A percentile compares a stretch with the other conserved stretches of the same genome.
These are phyloP conservation scores for Synergus gifuensis DNA, from an alignment of 2,888 invertebrate genomes.

Conservation along the genomic window DNA sequence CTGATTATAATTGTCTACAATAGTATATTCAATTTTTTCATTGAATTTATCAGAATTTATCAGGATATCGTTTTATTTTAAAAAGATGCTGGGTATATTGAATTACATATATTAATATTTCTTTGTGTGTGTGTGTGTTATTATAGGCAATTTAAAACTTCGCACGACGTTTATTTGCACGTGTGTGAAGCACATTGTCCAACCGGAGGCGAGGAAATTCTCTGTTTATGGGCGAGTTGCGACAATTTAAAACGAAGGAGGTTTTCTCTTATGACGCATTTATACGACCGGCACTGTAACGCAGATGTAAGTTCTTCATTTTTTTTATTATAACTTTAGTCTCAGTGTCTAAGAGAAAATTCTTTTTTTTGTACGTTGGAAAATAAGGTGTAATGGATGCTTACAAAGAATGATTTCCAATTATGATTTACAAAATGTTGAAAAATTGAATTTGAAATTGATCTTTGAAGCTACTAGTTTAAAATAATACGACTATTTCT, in stretches of 20 bases:
- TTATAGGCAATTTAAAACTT: slow-evolving; percentile 84
- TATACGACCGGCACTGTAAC: slow-evolving; percentile 96
- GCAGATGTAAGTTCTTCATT: slow-evolving; percentile 81
- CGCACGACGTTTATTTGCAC: slow-evolving; percentile 91
- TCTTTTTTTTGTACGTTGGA: too few species aligned
- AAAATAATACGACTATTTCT: too few species aligned
- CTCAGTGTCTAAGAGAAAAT: too few species aligned
- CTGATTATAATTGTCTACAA: too few species aligned
- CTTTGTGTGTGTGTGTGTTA: background rate
- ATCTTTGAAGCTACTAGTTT: too few species aligned
- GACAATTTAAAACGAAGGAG: slow-evolving; percentile 93
- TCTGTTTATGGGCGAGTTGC: slow-evolving; percentile 94
- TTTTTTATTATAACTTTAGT: slow-evolving; percentile 24
- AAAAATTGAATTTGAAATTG: too few species aligned
- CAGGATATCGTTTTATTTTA: too few species aligned
- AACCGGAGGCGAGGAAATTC: slow-evolving; percentile 84
- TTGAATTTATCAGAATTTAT: too few species aligned
- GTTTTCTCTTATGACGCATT: slow-evolving; percentile 97
- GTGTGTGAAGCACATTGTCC: slow-evolving; percentile 92
- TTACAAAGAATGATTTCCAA: too few species aligned
- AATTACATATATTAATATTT: background rate
- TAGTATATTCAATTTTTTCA: too few species aligned
- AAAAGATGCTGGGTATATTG: background rate
- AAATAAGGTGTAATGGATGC: too few species aligned
- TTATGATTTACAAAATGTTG: too few species aligned